phyloP scores from a whole-genome alignment of 2,888 invertebrate genomes.

The Lycaena phlaeas region DNA sequence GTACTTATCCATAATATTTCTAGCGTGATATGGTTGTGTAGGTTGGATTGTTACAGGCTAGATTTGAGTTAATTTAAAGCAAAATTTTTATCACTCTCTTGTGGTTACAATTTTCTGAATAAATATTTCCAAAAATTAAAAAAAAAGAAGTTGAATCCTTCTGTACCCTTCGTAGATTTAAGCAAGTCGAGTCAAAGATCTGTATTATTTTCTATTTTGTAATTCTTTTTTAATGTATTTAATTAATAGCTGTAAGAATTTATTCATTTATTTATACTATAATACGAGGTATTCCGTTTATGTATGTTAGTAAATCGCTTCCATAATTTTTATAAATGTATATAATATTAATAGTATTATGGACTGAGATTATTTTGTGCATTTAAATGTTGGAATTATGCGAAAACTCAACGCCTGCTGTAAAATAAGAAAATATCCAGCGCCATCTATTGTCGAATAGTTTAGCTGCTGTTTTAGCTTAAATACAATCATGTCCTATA shows the following conservation, averaged over 20 bases:
- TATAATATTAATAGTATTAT: slow-evolving; percentile 56
- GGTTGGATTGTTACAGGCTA: too few relatives aligned
- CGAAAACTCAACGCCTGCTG: slow-evolving; percentile 1
- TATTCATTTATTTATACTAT: slow-evolving; percentile 59
- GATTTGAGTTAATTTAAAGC: too few relatives aligned
- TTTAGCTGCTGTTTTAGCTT: too few relatives aligned
- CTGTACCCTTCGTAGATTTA: slow-evolving; percentile 57
- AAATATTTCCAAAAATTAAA: slow-evolving; percentile 11
- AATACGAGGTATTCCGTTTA: slow-evolving; percentile 68
- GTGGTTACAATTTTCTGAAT: slow-evolving; percentile 28
- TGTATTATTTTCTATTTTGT: slow-evolving; percentile 73
- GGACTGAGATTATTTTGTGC: slow-evolving; percentile 66
- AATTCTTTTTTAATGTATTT: slow-evolving; percentile 68
- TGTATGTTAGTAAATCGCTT: slow-evolving; percentile 57
- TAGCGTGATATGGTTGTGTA: too few relatives aligned
- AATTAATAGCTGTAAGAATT: slow-evolving; percentile 46
- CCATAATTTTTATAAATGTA: slow-evolving; percentile 47
- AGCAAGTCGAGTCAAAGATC: slow-evolving; percentile 71
- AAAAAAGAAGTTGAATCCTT: too few relatives aligned
- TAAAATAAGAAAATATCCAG: slow-evolving; percentile 31
- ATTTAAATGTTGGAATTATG: slow-evolving; percentile 37
- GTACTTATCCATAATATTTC: too few relatives aligned
- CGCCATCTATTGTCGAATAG: slow-evolving; percentile 42
- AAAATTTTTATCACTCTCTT: too few relatives aligned
- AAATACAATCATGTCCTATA: too few relatives aligned